Evolutionary conservation across 2,888 invertebrate species (phyloP).

Genomic region (Luffia ferchaultella): DNA sequence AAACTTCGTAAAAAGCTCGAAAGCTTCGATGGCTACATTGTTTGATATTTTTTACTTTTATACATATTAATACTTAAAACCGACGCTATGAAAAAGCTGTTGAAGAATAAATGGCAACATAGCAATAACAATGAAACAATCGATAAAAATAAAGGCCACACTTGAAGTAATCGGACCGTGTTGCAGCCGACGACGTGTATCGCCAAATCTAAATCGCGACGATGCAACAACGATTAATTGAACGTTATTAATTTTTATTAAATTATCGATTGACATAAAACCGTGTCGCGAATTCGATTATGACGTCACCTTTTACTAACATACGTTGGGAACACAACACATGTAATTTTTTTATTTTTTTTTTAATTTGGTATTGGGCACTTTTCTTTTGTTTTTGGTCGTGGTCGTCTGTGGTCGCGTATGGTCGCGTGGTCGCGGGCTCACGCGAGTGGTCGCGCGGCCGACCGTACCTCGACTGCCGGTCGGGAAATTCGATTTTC

Average conservation of each 20-base stretch:
- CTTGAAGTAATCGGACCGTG: not conserved
- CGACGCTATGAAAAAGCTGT: not conserved
- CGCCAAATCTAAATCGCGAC: constrained; percentile 19
- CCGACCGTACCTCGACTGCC: constrained; percentile 61
- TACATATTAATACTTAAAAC: no score
- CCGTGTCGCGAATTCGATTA: constrained; percentile 38
- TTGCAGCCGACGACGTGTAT: constrained; percentile 15
- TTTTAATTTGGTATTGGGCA: not conserved
- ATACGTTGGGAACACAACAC: not conserved
- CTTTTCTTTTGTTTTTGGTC: constrained; percentile 13
- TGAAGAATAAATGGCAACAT: not conserved
- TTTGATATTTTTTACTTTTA: no score
- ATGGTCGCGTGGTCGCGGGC: constrained; percentile 40
- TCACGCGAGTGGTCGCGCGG: constrained; percentile 50
- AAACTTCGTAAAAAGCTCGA: no score
- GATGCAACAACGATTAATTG: constrained; percentile 1
- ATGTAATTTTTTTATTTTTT: not conserved
- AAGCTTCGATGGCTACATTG: no score
- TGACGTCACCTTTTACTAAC: constrained; percentile 56
- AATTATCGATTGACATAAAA: constrained; percentile 19
- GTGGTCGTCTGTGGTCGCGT: constrained; percentile 20
- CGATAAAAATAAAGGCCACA: not conserved
- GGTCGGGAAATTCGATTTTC: constrained; percentile 58
- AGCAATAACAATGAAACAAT: not conserved
- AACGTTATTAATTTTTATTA: not conserved